These are phyloP conservation scores for Charaxes varanes DNA, from an alignment of 1,140 invertebrate genomes.

Conservation along the genomic window DNA sequence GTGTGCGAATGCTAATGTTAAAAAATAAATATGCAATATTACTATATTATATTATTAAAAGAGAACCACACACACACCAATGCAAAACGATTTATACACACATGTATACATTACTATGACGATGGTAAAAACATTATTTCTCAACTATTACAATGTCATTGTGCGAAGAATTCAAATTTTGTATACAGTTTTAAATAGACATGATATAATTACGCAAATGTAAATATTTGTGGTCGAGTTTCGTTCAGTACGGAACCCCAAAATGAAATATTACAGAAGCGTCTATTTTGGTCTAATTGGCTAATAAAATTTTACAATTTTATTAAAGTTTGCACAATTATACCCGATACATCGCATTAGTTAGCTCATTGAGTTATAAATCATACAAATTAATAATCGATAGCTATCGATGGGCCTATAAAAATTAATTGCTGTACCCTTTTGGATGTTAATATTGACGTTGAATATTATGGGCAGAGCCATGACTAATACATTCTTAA, in stretches of 20 bases:
- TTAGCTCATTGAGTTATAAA: slow-evolving; percentile 20
- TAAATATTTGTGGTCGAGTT: background rate
- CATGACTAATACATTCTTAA: slow-evolving; percentile 3
- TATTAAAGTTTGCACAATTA: slow-evolving; percentile 14
- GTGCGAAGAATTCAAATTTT: no score
- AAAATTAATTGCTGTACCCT: background rate
- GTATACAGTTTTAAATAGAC: no score
- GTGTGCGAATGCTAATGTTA: no score
- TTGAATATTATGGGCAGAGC: background rate
- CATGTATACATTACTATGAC: no score
- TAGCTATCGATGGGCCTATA: slow-evolving; percentile 1
- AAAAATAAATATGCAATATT: no score
- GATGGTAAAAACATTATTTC: no score
- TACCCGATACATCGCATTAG: slow-evolving; percentile 1
- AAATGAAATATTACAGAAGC: slow-evolving; percentile 10
- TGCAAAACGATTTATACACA: no score
- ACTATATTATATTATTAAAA: no score
- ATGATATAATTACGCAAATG: no score
- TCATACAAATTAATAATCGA: slow-evolving; percentile 17
- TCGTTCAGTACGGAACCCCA: slow-evolving; percentile 5
- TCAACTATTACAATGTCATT: no score
- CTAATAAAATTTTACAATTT: slow-evolving; percentile 25
- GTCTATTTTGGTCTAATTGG: slow-evolving; percentile 26
- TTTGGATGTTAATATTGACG: background rate
- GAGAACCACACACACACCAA: no score